Base-by-base conservation (phyloP, 2,888 invertebrate species). In the Ormyrus pomaceus region DNA sequence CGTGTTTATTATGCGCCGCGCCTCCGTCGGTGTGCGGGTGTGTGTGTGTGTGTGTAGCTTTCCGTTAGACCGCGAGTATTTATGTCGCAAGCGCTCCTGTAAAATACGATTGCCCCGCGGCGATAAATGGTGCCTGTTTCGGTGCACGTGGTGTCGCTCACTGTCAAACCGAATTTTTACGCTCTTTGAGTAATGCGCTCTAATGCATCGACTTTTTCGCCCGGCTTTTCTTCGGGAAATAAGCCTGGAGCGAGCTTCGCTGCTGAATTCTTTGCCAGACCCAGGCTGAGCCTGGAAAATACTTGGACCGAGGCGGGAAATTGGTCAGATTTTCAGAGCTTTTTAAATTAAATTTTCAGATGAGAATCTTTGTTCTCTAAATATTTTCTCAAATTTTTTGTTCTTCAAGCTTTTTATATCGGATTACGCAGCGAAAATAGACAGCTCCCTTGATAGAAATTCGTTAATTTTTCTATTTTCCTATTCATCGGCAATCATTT, bases 81-180 rank as follows among this genome's bases (percentile, higher is more conserved):
- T 50, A 7, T 56, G 64, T 74, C 46, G 10, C 62, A 46, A 51
- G 61, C n/a, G 62, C 34, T n/a, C 46, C 53, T 61, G 9, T 72
- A 50, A 62, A 62, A 72, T 72, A 19, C 50, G 19, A 58, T 58
- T 50, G 48, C 45, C 48, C 0, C 3, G 11, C 5, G 7, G 58
- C 45, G 55, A 56, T 68, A 68, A 68, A 68, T 55, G 68, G 68
- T 19, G 19, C 19, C 13, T n/a, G 10, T 45, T 68, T 68, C 4
- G 13, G 5, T 8, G 45, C 46, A 45, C 10, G 9, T 48, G 10
- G 11, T 58, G 70, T 70, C 58, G 70, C 70, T 56, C 48, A 58
- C 11, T 53, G 55, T 68, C 51, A 51, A 68, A 51, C 10, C 7
- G 64, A 53, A 51, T 68, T 55, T 34, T 34, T 51, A 64, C 48